Percentiles rank a stretch among this genome's conserved stretches.
These are phyloP conservation scores for Lipophrys pholis DNA, from an alignment of 2,113 vertebrate genomes.

Conservation along the genomic window DNA sequence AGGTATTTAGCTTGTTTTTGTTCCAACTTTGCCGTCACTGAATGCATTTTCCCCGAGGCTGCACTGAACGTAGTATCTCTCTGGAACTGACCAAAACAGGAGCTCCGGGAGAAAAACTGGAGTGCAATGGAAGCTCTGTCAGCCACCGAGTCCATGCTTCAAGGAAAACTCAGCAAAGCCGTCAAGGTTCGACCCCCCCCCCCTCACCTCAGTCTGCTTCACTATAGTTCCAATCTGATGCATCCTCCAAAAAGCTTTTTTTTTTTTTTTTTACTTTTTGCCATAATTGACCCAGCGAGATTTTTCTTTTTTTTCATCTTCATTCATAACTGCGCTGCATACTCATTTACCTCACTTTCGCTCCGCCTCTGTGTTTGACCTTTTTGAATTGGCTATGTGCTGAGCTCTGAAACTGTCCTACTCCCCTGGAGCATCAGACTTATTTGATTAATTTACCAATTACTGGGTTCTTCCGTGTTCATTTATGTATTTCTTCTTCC, in stretches of 20 bases:
- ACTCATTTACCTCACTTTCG: conserved; percentile 76
- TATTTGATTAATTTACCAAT: conserved; percentile 10
- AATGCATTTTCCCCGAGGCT: conserved; percentile 81
- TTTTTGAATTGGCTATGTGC: conserved; percentile 50
- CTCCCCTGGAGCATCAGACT: conserved; percentile 8
- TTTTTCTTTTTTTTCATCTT: conserved; percentile 49
- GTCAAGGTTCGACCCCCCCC: conserved; percentile 96
- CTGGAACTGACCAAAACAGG: conserved; percentile 97
- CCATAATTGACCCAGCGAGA: conserved; percentile 70
- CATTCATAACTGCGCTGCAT: conserved; percentile 78
- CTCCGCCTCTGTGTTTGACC: conserved; percentile 20
- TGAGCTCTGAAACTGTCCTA: conserved; percentile 30
- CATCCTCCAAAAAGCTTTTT: conserved; percentile 69
- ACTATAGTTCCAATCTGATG: conserved; percentile 89
- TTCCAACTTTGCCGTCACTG: conserved; percentile 55
- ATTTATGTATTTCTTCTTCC: conserved; percentile 1
- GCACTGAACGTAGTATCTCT: conserved; percentile 97
- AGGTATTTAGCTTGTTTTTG: background rate
- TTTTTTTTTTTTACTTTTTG: conserved; percentile 40
- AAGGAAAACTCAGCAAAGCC: conserved; percentile 98
- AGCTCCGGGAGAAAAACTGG: conserved; percentile 99
- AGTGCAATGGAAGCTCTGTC: conserved; percentile 99
- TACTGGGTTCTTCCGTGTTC: background rate
- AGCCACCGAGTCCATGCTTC: conserved; percentile 99
- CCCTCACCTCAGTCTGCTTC: conserved; percentile 83